A percentile compares a stretch with the other conserved stretches of the same genome.
Evolutionary conservation across 2,113 vertebrate genomes (phyloP).

Genomic region (Rhineura floridana): DNA sequence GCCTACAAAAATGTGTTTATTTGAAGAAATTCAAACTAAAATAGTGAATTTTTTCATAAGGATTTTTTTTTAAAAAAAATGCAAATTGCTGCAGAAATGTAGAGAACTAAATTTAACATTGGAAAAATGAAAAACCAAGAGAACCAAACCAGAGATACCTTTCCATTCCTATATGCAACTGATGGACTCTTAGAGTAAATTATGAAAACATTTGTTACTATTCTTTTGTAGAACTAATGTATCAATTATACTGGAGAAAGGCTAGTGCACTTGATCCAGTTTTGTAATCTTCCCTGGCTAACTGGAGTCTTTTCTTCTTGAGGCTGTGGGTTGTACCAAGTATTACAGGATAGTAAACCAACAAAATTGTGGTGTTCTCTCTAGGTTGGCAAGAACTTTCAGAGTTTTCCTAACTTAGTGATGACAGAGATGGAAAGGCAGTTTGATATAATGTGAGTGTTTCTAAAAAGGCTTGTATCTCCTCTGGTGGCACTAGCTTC

Average conservation of each 20-base stretch:
- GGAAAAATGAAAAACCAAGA: no score
- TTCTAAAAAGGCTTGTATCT: slow-evolving; percentile 66
- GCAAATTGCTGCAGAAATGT: no score
- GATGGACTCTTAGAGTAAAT: not conserved
- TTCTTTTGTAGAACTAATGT: not conserved
- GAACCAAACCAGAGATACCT: no score
- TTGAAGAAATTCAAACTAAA: no score
- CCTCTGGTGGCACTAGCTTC: slow-evolving; percentile 62
- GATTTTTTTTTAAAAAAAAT: no score
- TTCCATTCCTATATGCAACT: no score
- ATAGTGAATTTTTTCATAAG: no score
- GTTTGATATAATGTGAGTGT: slow-evolving; percentile 65
- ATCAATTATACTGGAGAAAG: not conserved
- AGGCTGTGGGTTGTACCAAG: not conserved
- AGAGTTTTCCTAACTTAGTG: slow-evolving; percentile 56
- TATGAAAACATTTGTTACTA: slow-evolving; percentile 7
- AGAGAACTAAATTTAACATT: no score
- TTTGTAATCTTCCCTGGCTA: not conserved
- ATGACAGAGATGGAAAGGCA: slow-evolving; percentile 53
- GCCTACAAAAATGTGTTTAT: no score
- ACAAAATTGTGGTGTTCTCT: slow-evolving; percentile 35
- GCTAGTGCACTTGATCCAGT: not conserved
- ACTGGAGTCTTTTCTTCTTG: not conserved
- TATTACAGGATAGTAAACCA: not conserved
- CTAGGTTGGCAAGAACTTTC: slow-evolving; percentile 37